phyloP scores from a whole-genome alignment of 1,140 invertebrate genomes.

The Pissodes strobi region DNA sequence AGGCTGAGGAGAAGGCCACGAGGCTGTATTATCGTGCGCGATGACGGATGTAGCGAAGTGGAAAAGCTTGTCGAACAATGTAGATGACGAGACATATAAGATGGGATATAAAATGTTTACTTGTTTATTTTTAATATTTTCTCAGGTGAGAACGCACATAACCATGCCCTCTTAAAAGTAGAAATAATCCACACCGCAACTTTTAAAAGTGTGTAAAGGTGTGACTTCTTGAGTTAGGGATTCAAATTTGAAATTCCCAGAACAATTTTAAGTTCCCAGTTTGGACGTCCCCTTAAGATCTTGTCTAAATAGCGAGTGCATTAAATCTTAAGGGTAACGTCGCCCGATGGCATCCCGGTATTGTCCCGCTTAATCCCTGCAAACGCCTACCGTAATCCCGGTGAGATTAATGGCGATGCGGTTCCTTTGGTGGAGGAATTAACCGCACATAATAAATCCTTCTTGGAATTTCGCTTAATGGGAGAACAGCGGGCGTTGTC shows the following conservation, averaged over 20 bases:
- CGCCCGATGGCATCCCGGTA: background rate
- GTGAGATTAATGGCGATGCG: constrained; percentile 5
- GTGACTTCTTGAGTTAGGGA: background rate
- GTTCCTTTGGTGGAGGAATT: constrained; percentile 3
- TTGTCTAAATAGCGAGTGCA: background rate
- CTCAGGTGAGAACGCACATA: no score
- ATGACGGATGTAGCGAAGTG: background rate
- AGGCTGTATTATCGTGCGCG: background rate
- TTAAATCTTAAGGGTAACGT: constrained; percentile 14
- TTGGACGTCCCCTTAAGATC: background rate
- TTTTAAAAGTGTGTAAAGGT: background rate
- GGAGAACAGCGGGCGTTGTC: no score
- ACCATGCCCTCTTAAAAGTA: no score
- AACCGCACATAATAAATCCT: constrained; percentile 13
- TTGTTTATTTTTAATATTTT: no score
- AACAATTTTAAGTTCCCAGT: background rate
- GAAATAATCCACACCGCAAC: background rate
- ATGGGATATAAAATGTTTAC: no score
- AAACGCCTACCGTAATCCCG: constrained; percentile 8
- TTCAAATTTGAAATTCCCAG: no score
- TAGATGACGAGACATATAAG: no score
- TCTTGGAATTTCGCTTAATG: no score
- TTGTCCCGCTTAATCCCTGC: constrained; percentile 5
- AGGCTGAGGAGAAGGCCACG: background rate
- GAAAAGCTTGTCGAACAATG: constrained; percentile 16